Evolutionary conservation across 2,113 vertebrate genomes (phyloP), one percentile per base, ranked within the genome.

Genomic region (Canis aureus): DNA sequence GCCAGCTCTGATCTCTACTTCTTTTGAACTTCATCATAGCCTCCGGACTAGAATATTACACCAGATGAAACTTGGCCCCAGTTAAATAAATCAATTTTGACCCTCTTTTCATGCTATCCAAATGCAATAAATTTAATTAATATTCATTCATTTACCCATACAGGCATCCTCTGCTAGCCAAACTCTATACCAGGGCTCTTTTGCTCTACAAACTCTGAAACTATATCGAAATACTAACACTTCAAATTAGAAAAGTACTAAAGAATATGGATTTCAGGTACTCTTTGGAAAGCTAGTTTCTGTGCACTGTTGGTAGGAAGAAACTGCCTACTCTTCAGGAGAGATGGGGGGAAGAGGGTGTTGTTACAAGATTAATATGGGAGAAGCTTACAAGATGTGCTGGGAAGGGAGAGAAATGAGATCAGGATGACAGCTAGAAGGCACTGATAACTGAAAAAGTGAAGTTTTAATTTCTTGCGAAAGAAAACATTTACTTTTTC

Each of bases 391-490:
- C 86, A 88, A 91, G 53, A 81, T 69, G 17, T 35, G 35, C 10
- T 94, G 35, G 35, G 78, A 79, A 84, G 9, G 11, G 15, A 93
- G 43, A 81, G 35, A 29, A 62, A 87, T 59, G 29, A 81, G 20
- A 84, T 76, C 64, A 43, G 49, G 87, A 79, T 88, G 91, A 11
- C n/a, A 89, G 16, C 35, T 27, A 96, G 62, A 57, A 93, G 15
- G 51, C 79, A 51, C 66, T 67, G 55, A 57, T 78, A 67, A 67
- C n/a, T 25, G 29, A 69, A 49, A 96, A 89, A 55, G 2, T 43
- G 49, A 76, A 69, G 23, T 88, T 90, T 91, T 69, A 23, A 87
- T 80, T 94, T 87, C 83, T 95, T 88, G 22, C 71, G 71, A 96
- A 94, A 96, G 51, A 38, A 81, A 96, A 29, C 27, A 49, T 83